Conservation (phyloP, 2,113 vertebrate species). For the Mugil cephalus region DNA sequence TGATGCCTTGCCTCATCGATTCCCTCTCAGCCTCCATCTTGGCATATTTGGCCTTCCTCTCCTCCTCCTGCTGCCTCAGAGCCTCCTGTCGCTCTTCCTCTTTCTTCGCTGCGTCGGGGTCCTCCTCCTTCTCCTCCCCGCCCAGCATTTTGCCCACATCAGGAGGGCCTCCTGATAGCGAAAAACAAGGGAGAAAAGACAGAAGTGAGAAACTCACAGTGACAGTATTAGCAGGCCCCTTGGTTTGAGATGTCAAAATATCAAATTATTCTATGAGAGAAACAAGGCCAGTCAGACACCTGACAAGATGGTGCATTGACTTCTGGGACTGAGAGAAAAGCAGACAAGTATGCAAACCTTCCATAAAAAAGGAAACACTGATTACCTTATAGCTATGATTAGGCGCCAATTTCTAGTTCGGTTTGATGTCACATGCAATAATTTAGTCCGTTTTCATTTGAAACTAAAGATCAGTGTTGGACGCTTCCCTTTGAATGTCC, state of each 20-base stretch:
- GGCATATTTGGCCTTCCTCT: slow-evolving; percentile 96
- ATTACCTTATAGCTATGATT: slow-evolving; percentile 14
- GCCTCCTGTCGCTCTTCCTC: slow-evolving; percentile 97
- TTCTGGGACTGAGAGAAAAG: not conserved
- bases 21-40: slow-evolving; percentile 99
- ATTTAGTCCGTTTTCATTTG: too few species aligned
- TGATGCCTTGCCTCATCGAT: slow-evolving; percentile 96
- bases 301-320: slow-evolving; percentile 15
- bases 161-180: slow-evolving; percentile 88
- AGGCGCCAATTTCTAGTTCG: not conserved
- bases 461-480: too few species aligned
- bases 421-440: too few species aligned
- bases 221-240: slow-evolving; percentile 10
- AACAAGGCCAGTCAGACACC: not conserved
- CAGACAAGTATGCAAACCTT: not conserved
- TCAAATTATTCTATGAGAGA: not conserved
- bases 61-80: slow-evolving; percentile 96
- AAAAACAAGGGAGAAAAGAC: not conserved
- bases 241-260: slow-evolving; percentile 7
- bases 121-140: slow-evolving; percentile 96
- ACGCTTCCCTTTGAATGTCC: too few species aligned
- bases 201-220: slow-evolving; percentile 9
- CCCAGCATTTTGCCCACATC: slow-evolving; percentile 99
- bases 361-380: too few species aligned
- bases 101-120: slow-evolving; percentile 96